phyloP scores from a whole-genome alignment of 2,888 invertebrate genomes.

The Catocala sponsa region DNA sequence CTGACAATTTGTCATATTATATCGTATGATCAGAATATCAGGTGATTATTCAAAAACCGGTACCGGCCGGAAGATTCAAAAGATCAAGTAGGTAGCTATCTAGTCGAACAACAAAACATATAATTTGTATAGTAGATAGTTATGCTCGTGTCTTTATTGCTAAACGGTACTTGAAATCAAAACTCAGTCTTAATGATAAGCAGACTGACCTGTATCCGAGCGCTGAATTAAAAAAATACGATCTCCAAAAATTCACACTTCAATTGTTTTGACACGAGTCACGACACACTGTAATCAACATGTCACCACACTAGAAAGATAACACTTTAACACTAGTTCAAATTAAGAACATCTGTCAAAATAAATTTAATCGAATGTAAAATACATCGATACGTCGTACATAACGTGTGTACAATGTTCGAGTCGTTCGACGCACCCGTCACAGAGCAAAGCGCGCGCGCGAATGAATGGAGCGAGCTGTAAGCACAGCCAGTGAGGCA shows the following conservation, averaged over 20 bases:
- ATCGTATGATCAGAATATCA: conserved; percentile 55
- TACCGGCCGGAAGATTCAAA: conserved; percentile 47
- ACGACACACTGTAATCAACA: conserved; percentile 33
- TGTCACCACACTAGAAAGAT: conserved; percentile 40
- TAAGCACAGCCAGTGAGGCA: conserved; percentile 20
- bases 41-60: conserved; percentile 61
- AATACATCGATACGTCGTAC: conserved; percentile 64
- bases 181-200: conserved; percentile 16
- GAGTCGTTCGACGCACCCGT: conserved; percentile 68
- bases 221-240: conserved; percentile 16
- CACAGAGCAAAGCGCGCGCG: conserved; percentile 72
- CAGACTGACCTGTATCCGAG: conserved; percentile 41
- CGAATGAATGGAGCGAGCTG: conserved; percentile 72
- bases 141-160: conserved; percentile 26
- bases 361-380: conserved; percentile 51
- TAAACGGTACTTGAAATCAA: conserved; percentile 37
- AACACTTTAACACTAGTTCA: conserved; percentile 38
- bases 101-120: conserved; percentile 43
- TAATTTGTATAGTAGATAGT: conserved; percentile 31
- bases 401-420: conserved; percentile 46
- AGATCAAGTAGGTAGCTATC: conserved; percentile 34
- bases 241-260: conserved; percentile 30
- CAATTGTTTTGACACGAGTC: conserved; percentile 22
- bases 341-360: conserved; percentile 31
- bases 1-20: conserved; percentile 31